Base-by-base conservation (phyloP, 2,797 vertebrate genomes). In the Chiroxiphia lanceolata region DNA sequence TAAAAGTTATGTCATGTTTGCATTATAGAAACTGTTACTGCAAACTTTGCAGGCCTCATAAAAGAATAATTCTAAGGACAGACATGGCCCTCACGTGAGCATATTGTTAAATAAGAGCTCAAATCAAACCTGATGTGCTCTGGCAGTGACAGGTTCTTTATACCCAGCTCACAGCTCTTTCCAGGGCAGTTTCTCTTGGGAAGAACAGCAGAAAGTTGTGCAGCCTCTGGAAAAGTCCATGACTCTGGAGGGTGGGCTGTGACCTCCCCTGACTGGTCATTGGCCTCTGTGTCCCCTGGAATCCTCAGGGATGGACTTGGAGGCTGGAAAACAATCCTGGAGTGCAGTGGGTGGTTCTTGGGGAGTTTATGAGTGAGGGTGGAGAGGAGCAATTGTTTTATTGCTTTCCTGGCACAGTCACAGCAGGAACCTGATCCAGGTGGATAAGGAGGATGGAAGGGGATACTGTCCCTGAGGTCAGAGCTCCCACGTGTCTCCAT, bases 321-420 rank as follows among this genome's bases (percentile, higher is more conserved):
- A 79, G 56, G 31, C 65, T 80, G 31, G 60, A 59, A 88, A 69
- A 60, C 40, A n/a, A 19, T 59, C 61, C 63, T 31, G 11, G 6
- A 40, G 36, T 26, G 64, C 51, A 31, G 1, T 34, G 72, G 59
- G 54, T 1, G 11, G 29, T 42, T 75, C 53, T 33, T 18, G 48
- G 65, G 38, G 27, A 16, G n/a, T 21, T 77, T 71, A 59, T 83
- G 4, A 64, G 68, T 72, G 85, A 45, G 74, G 54, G 27, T 82
- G 94, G 86, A 64, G 84, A 13, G 51, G 33, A 79, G 38, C 38
- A 53, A 15, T 67, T 77, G 48, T 77, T 42, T 56, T 45, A 48
- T 74, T 53, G 71, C 64, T 85, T 94, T 94, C 79, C 82, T 95
- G 94, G 91, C 84, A 67, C 18, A 0, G 26, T 70, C 18, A 6